phyloP scores from a whole-genome alignment of 2,797 vertebrate genomes.

The Cryptoblepharus egeriae region DNA sequence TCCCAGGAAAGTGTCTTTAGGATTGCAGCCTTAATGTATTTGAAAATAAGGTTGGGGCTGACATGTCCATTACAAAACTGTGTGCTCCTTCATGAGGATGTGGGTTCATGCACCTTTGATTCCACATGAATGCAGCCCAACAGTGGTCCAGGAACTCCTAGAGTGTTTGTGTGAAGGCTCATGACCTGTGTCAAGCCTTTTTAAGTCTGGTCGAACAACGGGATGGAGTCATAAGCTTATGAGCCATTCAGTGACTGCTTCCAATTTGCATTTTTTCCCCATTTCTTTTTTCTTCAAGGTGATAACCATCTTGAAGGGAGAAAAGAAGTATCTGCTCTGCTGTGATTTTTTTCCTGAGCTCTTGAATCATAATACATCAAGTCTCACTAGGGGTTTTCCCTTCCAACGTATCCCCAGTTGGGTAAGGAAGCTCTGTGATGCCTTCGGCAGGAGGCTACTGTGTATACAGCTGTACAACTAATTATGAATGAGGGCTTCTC shows the following conservation, averaged over 20 bases:
- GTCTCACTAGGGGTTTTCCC: conserved; percentile 32
- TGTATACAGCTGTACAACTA: conserved; percentile 62
- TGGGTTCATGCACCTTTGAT: background rate
- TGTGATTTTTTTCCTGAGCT: background rate
- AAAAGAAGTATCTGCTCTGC: background rate
- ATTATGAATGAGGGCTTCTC: conserved; percentile 70
- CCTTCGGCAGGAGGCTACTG: conserved; percentile 52
- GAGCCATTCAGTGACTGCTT: background rate
- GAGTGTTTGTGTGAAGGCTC: background rate
- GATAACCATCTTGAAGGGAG: background rate
- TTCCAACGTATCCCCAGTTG: conserved; percentile 36
- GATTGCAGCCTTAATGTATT: too few species aligned
- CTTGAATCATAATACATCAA: background rate
- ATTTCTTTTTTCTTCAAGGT: background rate
- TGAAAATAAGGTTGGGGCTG: background rate
- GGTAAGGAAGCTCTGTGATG: conserved; percentile 42
- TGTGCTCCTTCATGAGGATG: too few species aligned
- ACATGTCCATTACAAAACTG: too few species aligned
- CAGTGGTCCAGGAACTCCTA: background rate
- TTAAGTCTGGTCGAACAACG: background rate
- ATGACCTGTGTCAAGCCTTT: background rate
- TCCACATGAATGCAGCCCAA: background rate
- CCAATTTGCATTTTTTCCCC: background rate
- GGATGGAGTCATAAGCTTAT: background rate
- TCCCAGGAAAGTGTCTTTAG: too few species aligned